Base-by-base conservation (phyloP, 2,113 vertebrate genomes). In the Hydrochoerus hydrochaeris region DNA sequence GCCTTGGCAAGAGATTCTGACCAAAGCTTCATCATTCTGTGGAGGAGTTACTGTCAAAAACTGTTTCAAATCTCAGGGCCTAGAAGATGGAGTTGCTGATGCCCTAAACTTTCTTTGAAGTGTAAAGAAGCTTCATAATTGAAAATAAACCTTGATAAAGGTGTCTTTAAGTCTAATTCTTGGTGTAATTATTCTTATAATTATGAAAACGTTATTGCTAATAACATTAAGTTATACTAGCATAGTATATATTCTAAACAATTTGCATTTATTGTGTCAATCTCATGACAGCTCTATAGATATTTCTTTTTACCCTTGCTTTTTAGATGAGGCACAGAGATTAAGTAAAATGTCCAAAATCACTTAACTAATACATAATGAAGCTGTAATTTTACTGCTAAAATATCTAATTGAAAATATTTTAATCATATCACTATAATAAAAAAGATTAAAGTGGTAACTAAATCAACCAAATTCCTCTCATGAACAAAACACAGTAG, bases 41-140 rank as follows among this genome's bases (percentile, higher is more conserved):
- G 32, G 49, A 95, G 88, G 58, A 91, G 95, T 97, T 97, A 92
- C 57, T 92, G 91, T 95, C 86, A 97, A 96, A 98, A 97, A 93
- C 91, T 54, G 89, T 95, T 96, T 98, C 49, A 97, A 84, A 14
- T 46, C 96, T 96, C 90, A 92, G 96, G 85, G 73, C 73, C 94
- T 92, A 85, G 80, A 97, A 96, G 87, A 98, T 91, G 54, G 95
- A 96, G 63, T 95, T 87, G 41, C 80, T 65, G 44, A 97, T 96
- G 77, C 10, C 49, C 96, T 69, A 90, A 58, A 95, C 96, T 35
- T 46, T 95, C 95, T 98, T 97, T 85, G 58, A 98, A 93, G 88
- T 80, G 3, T 60, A 35, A 98, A 97, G 57, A 35, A 49, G 35
- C 84, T 84, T 71, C 82, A 38, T 58, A 57, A 90, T 86, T 26